Evolutionary conservation across 2,797 vertebrate species (phyloP), one percentile per base, ranked within the genome.

Genomic region (Catharus ustulatus): DNA sequence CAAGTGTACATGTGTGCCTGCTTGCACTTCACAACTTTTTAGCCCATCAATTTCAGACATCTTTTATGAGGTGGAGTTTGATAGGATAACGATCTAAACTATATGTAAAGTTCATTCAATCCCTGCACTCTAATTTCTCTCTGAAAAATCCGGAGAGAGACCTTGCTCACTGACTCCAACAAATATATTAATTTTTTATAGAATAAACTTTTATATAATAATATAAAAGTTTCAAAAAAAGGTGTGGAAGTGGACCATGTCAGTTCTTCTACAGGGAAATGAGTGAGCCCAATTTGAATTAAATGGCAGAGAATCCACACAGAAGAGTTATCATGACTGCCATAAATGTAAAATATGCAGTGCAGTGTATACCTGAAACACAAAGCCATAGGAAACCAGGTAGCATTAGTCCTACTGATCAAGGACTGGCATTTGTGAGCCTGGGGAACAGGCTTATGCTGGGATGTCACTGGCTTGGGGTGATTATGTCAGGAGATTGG

Each of bases 11-110:
- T 1, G 0, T 45, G 40, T 83, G 45, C 7, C 34, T 27, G 38
- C 6, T 61, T 0, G 0, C 11, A 40, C 10, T 77, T 79, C 0
- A 0, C 30, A 45, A 61, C 23, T 32, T 89, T 71, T 57, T 45
- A 80, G 55, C 6, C 11, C 8, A 26, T 38, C 29, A 16, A 1
- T 67, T 82, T 79, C 29, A 79, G 16, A 10, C 23, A 3, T 32
- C 7, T 58, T 89, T 82, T 59, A 76, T 66, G 73, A 52, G 27
- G 13, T 72, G 15, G 7, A 84, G 16, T 66, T 89, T 69, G 23
- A 48, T 49, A 61, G 4, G 12, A 58, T 63, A 89, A 61, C 54
- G 20, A 57, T 13, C 32, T 51, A 57, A 80, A 38, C 38, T 38
- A 38, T 38, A 38, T 38, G 38, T 38, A 38, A 38, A 38, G 11